Base-by-base conservation (phyloP, 1,140 invertebrate species). In the Argopecten irradians region DNA sequence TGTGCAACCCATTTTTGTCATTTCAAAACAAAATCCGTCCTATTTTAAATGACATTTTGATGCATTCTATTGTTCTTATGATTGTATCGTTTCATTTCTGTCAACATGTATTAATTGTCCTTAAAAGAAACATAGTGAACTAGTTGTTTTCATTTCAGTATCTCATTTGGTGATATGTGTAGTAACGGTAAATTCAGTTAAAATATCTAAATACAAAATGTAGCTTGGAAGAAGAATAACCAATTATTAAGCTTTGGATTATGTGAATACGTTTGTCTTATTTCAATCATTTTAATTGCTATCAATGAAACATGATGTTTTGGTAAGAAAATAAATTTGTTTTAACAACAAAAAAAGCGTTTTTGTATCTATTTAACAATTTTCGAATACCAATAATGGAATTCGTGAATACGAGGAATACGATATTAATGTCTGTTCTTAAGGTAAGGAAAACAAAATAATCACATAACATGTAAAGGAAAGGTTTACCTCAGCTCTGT, bases 251-350 rank as follows among this genome's bases (percentile, higher is more conserved):
- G 55, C 13, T 71, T 71, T 28, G 5, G 1, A 71, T 71, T 28
- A 22, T n/a, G 5, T 71, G 5, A 71, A 71, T 71, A 71, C n/a
- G 28, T 71, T 28, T 8, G 8, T 71, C 55, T 71, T 5, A 5
- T 71, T 71, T 28, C 19, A n/a, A 1, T 71, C n/a, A 71, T 71
- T 71, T 71, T 5, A 71, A 71, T 8, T 71, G 55, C 55, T 71
- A 3, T 28, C n/a, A 5, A 71, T 71, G 55, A 71, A 22, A 71
- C 11, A 11, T 28, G 16, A 3, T 71, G 19, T 71, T 71, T 71
- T 71, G 55, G 55, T 71, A 71, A 71, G 55, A 71, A 71, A 71
- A 71, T 71, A 71, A 71, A 71, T 71, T n/a, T n/a, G 55, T 71
- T 71, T 71, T n/a, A 8, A 71, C 22, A n/a, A n/a, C n/a, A n/a